Conservation (phyloP, 2,888 invertebrate species). For the Plagodis dolabraria region DNA sequence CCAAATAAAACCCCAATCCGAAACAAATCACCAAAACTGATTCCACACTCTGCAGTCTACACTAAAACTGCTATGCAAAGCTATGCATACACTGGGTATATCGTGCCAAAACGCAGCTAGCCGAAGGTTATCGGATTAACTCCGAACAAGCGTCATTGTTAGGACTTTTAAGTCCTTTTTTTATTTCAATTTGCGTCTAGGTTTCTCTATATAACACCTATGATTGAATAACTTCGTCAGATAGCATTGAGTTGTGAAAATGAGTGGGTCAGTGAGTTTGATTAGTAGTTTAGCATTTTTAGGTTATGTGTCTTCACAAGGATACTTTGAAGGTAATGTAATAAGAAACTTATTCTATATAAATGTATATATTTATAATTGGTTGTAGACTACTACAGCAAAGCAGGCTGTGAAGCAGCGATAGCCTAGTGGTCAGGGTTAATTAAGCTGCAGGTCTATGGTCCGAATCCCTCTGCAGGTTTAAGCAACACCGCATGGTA, state of each 20-base stretch:
- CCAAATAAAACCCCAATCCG: background rate
- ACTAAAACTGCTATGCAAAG: background rate
- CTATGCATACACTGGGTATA: conserved; percentile 4
- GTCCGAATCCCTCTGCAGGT: too few relatives aligned
- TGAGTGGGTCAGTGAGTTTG: conserved; percentile 37
- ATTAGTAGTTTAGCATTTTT: conserved; percentile 43
- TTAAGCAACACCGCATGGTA: too few relatives aligned
- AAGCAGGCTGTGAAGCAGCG: too few relatives aligned
- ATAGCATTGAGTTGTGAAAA: conserved; percentile 34
- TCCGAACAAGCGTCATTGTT: conserved; percentile 27
- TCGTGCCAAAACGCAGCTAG: conserved; percentile 2
- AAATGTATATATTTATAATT: too few relatives aligned
- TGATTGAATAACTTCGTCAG: conserved; percentile 1
- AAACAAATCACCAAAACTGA: conserved; percentile 2
- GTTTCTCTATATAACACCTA: conserved; percentile 26
- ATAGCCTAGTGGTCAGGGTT: background rate
- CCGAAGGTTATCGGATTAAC: conserved; percentile 30
- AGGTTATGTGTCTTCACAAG: conserved; percentile 49
- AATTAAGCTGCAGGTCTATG: too few relatives aligned
- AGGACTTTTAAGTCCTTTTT: conserved; percentile 24
- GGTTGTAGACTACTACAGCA: too few relatives aligned
- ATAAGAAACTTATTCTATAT: too few relatives aligned
- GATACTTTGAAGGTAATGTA: conserved; percentile 60
- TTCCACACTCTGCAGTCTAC: background rate
- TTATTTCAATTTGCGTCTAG: background rate